Evolutionary conservation across 2,888 invertebrate genomes (phyloP).

Genomic region (Marronus borbonicus): DNA sequence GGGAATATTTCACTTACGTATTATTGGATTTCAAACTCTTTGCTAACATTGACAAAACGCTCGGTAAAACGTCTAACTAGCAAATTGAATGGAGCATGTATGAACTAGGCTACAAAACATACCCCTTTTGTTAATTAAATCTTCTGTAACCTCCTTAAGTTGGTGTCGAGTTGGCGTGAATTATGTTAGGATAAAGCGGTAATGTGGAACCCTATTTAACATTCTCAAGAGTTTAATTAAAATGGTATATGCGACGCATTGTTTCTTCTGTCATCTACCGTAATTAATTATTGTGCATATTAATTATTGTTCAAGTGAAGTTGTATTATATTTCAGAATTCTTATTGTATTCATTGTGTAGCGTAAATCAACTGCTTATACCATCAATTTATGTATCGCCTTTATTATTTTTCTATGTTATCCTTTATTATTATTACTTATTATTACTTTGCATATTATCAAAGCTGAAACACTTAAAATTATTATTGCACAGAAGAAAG

Average conservation of each 20-base stretch:
- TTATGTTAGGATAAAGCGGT: constrained; percentile 17
- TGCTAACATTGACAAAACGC: neutral
- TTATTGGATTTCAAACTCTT: constrained; percentile 12
- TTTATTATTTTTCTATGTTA: no score
- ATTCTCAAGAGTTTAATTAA: constrained; percentile 37
- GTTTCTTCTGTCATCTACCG: neutral
- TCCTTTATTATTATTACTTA: no score
- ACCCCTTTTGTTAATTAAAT: constrained; percentile 31
- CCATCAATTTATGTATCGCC: no score
- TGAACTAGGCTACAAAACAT: constrained; percentile 18
- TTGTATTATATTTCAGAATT: no score
- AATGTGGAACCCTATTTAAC: constrained; percentile 20
- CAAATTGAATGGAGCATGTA: neutral
- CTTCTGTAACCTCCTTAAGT: constrained; percentile 18
- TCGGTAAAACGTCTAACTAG: neutral
- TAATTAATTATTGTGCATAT: neutral
- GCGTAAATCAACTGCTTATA: no score
- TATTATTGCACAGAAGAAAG: no score
- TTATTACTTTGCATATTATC: no score
- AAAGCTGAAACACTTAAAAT: no score
- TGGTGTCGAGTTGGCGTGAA: constrained; percentile 10
- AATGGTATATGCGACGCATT: constrained; percentile 2
- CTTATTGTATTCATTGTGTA: no score
- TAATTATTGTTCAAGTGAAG: neutral
- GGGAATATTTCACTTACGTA: constrained; percentile 1